Evolutionary conservation across 2,888 invertebrate genomes (phyloP).

Genomic region (Nymphalis polychloros): DNA sequence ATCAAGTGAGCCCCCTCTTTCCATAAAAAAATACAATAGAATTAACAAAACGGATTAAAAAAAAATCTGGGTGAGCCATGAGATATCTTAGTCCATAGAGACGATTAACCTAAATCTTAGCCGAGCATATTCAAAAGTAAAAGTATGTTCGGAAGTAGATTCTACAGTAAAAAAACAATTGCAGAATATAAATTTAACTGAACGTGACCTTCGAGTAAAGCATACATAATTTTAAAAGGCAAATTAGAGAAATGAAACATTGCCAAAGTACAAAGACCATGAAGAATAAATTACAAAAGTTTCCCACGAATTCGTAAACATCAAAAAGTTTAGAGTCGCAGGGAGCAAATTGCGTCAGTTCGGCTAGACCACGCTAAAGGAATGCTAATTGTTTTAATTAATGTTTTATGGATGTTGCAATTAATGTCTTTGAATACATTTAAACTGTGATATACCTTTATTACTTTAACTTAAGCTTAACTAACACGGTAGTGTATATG

Average conservation of each 20-base stretch:
- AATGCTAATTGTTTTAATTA: constrained; percentile 24
- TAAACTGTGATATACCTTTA: not conserved
- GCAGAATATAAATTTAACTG: constrained; percentile 14
- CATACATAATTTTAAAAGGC: constrained; percentile 53
- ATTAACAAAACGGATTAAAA: too few species aligned
- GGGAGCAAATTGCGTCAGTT: constrained; percentile 13
- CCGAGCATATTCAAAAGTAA: too few species aligned
- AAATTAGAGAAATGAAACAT: constrained; percentile 59
- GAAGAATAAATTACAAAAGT: constrained; percentile 70
- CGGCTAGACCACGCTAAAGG: constrained; percentile 18
- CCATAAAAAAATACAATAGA: too few species aligned
- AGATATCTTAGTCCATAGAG: too few species aligned
- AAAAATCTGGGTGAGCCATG: too few species aligned
- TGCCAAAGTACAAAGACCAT: constrained; percentile 46
- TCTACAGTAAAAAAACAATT: too few species aligned
- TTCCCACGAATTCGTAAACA: constrained; percentile 55
- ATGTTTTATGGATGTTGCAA: constrained; percentile 14
- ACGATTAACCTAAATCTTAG: too few species aligned
- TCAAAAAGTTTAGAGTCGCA: constrained; percentile 52
- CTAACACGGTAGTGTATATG: not conserved
- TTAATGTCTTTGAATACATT: constrained; percentile 6
- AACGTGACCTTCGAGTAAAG: constrained; percentile 17
- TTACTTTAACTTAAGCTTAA: not conserved
- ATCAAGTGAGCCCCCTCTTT: too few species aligned
- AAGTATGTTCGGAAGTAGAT: too few species aligned